Conservation (phyloP, 1,140 invertebrate genomes). For the Bombus balteatus region DNA sequence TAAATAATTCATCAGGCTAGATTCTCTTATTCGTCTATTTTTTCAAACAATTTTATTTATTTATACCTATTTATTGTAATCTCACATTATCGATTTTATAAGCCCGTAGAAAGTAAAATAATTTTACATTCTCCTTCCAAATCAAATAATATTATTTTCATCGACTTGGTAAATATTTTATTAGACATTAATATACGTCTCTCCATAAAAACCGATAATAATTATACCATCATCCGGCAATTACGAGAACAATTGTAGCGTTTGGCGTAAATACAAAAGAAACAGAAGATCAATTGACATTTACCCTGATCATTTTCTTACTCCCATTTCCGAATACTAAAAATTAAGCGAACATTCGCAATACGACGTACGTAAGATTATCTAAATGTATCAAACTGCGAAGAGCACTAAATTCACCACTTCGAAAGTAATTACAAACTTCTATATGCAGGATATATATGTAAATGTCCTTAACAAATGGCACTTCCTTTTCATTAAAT, state of each 20-base stretch:
- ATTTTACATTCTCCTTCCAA: too few species aligned
- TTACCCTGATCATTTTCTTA: not conserved
- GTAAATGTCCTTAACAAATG: not conserved
- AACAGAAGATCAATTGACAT: not conserved
- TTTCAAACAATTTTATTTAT: not conserved
- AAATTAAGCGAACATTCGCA: not conserved
- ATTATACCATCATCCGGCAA: not conserved
- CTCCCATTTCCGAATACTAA: not conserved
- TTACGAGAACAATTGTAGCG: too few species aligned
- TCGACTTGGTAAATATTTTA: not conserved
- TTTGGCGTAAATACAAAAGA: not conserved
- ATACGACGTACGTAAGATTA: not conserved
- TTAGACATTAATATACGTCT: not conserved
- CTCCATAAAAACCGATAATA: not conserved
- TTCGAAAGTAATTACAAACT: not conserved
- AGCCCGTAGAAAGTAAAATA: too few species aligned
- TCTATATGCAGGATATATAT: not conserved
- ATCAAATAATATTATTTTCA: too few species aligned
- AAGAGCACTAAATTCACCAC: not conserved
- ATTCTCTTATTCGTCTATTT: not conserved
- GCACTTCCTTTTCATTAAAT: slow-evolving; percentile 8
- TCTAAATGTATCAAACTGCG: not conserved
- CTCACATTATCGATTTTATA: too few species aligned
- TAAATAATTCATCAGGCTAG: not conserved
- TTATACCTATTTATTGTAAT: not conserved